Evolutionary conservation across 2,888 invertebrate species (phyloP), one percentile per base, ranked within the genome.

Genomic region (Maniola hyperantus): DNA sequence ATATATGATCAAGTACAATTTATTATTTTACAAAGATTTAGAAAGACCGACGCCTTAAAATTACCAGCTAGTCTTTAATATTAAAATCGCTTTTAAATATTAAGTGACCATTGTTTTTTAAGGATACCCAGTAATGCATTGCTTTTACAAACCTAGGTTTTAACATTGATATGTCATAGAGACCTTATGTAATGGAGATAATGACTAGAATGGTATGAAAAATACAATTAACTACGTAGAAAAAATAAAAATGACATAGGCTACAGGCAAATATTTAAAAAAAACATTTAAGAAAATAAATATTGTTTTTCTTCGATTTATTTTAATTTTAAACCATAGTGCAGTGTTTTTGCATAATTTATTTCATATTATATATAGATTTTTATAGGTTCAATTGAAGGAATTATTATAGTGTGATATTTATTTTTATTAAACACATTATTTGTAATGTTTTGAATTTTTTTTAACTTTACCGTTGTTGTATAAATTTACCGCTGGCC

Each of bases 51-150:
- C 60, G 70, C 67, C 65, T 53, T 33, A 51, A 63, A 79, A 78
- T 79, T 82, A 85, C 77, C 79, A 78, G 80, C 88, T 89, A 89
- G 89, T 89, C 87, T 81, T 84, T 75, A 72, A 69, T 70, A 70
- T 64, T 71, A 66, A 70, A 72, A 72, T 67, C 61, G 71, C 68
- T 71, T 71, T 71, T 66, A 65, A 71, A 64, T 64, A 53, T 42
- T 57, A 59, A 55, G 63, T 55, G 63, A 55, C 46, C 63, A 67
- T 58, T 61, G 15, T 60, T 64, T 61, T 26, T 50, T 60, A 66
- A 61, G 46, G 13, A 48, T 54, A 60, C 57, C 55, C 44, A 67
- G 58, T 54, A 54, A 54, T 67, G 64, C 64, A 64, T 59, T 57
- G 69, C 69, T 69, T 67, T 51, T 69, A 64, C 57, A 51, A 55